Base-by-base conservation (phyloP, 2,113 vertebrate genomes). In the Speoplatyrhinus poulsoni region DNA sequence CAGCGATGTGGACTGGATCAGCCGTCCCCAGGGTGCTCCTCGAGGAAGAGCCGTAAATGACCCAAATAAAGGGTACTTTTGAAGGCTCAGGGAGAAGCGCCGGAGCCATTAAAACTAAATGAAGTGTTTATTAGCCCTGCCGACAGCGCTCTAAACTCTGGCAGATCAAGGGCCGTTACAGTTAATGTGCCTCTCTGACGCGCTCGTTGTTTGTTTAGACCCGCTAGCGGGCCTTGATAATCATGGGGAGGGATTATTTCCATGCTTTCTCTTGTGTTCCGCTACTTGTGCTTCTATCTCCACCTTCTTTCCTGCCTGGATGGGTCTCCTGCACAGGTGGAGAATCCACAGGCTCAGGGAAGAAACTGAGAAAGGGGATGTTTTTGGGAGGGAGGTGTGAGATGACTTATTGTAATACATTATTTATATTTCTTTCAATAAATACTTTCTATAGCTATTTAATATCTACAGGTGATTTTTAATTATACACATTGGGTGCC, bases 101-200 rank as follows among this genome's bases (percentile, higher is more conserved):
- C 82, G 82, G 85, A 89, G 88, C 88, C 91, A 93, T 93, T 93
- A 92, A 92, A 93, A 92, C 88, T 91, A 92, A 93, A 92, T 90
- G 91, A 93, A 92, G 91, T 94, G 92, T 94, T 94, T 92, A 93
- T 94, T 93, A 93, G 92, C 86, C 90, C 77, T 91, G 91, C 92
- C 89, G 87, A 91, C 91, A 91, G 91, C 88, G 76, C 85, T 88
- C 92, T 90, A 90, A 89, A 89, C 90, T 86, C 84, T 74, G 84
- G 70, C 87, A 89, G 89, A 93, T 93, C 92, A 92, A 92, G 92
- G 90, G 84, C 90, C 88, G 91, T 90, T 93, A 92, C 89, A 91
- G 87, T 90, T 92, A 92, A 92, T 90, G 89, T 88, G 83, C 85
- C 87, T 88, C 86, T 85, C 77, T 73, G 69, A 84, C 84, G 80